phyloP scores from a whole-genome alignment of 2,113 vertebrate species.

The Psammodynastes pulverulentus region DNA sequence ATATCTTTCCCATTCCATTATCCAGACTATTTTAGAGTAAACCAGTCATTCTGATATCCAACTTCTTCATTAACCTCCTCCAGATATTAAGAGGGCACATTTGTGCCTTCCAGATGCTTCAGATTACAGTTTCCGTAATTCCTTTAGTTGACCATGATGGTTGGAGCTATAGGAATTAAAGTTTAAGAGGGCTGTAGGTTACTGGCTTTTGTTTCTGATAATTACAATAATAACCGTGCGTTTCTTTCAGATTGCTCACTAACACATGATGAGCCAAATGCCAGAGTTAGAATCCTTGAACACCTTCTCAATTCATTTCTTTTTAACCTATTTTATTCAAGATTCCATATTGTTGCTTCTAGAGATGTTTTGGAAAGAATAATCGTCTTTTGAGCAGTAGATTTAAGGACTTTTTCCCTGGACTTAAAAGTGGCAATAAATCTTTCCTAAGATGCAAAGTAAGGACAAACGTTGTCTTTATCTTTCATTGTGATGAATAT shows the following conservation, averaged over 20 bases:
- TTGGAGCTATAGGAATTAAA: background rate
- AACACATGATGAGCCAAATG: background rate
- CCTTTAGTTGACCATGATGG: background rate
- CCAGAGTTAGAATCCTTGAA: background rate
- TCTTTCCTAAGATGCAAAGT: background rate
- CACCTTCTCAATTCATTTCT: background rate
- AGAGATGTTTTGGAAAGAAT: background rate
- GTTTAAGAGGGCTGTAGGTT: background rate
- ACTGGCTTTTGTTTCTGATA: background rate
- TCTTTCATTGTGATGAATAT: background rate
- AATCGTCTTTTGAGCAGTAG: background rate
- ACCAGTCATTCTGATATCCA: background rate
- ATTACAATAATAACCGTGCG: background rate
- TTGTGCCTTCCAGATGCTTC: background rate
- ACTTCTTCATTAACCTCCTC: background rate
- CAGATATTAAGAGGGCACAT: background rate
- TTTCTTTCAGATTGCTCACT: background rate
- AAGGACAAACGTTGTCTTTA: background rate
- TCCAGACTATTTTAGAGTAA: background rate
- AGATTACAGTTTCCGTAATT: background rate
- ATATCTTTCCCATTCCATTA: background rate
- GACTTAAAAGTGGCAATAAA: background rate
- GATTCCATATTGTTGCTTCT: background rate
- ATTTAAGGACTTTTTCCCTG: background rate
- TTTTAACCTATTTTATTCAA: background rate